Conservation (phyloP, 2,113 vertebrate species). For the Axis porcinus region DNA sequence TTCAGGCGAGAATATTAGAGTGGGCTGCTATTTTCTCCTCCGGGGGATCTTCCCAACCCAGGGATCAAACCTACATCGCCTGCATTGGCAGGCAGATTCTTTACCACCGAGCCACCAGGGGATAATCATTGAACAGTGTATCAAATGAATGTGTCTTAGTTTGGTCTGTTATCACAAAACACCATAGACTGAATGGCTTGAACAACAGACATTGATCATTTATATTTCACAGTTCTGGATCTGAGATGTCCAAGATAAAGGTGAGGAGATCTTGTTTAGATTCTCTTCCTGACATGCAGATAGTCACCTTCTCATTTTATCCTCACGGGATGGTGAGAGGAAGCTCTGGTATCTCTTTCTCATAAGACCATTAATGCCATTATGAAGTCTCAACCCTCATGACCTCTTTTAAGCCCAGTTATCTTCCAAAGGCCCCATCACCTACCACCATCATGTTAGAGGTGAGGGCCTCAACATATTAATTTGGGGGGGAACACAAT, state of each 20-base stretch:
- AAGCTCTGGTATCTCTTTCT: not conserved
- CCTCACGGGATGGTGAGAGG: not conserved
- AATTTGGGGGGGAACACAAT: not conserved
- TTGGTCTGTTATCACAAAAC: not conserved
- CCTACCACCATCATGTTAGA: not conserved
- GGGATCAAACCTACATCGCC: not conserved
- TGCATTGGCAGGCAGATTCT: not conserved
- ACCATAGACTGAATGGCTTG: not conserved
- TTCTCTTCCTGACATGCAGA: not conserved
- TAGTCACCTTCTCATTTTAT: not conserved
- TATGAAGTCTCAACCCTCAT: not conserved
- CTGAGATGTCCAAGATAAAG: not conserved
- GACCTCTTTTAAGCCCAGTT: not conserved
- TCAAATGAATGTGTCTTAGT: not conserved
- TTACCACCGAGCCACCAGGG: not conserved
- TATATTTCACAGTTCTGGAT: not conserved
- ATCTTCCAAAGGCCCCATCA: not conserved
- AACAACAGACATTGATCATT: not conserved
- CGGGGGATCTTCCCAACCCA: not conserved
- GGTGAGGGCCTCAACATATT: not conserved
- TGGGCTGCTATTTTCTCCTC: not conserved
- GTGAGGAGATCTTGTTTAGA: not conserved
- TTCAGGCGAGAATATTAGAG: not conserved
- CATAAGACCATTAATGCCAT: not conserved
- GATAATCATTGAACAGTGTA: not conserved